These are phyloP conservation scores for Rhaphigaster nebulosa DNA, from an alignment of 2,888 invertebrate genomes.

Conservation along the genomic window DNA sequence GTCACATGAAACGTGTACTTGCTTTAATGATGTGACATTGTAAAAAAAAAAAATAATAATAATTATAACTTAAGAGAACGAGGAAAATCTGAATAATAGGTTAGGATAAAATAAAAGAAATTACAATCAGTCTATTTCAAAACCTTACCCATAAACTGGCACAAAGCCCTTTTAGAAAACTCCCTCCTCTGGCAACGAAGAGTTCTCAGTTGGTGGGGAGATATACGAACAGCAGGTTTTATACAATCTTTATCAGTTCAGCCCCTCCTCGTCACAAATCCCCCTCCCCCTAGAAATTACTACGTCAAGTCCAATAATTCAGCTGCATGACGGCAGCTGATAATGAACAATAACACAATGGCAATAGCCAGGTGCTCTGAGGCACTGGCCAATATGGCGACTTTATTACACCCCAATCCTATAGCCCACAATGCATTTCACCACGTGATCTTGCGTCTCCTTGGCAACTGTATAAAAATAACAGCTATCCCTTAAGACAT, in stretches of 20 bases:
- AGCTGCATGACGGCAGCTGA: slow-evolving; percentile 51
- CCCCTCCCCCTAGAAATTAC: slow-evolving; percentile 45
- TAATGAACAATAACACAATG: slow-evolving; percentile 28
- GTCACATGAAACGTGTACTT: not conserved
- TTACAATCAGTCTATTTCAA: not conserved
- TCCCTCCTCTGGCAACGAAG: slow-evolving; percentile 60
- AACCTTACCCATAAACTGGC: slow-evolving; percentile 64
- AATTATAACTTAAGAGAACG: not conserved
- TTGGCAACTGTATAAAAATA: slow-evolving; percentile 41
- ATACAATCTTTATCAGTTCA: slow-evolving; percentile 45
- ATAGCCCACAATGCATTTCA: slow-evolving; percentile 46
- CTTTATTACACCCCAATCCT: not conserved
- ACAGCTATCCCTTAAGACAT: not conserved
- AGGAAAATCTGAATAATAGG: not conserved
- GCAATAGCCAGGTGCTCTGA: slow-evolving; percentile 52
- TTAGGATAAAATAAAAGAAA: slow-evolving; percentile 5
- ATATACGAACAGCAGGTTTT: slow-evolving; percentile 9
- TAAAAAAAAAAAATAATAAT: not conserved
- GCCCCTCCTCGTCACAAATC: slow-evolving; percentile 54
- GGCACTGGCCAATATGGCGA: slow-evolving; percentile 60
- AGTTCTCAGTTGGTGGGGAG: slow-evolving; percentile 54
- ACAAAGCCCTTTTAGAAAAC: slow-evolving; percentile 60
- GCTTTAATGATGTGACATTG: not conserved
- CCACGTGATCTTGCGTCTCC: slow-evolving; percentile 31
- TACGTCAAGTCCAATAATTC: slow-evolving; percentile 54